These are phyloP conservation scores for Toxotes lorentzi DNA, from an alignment of 2,797 vertebrate genomes.

Conservation along the genomic window DNA sequence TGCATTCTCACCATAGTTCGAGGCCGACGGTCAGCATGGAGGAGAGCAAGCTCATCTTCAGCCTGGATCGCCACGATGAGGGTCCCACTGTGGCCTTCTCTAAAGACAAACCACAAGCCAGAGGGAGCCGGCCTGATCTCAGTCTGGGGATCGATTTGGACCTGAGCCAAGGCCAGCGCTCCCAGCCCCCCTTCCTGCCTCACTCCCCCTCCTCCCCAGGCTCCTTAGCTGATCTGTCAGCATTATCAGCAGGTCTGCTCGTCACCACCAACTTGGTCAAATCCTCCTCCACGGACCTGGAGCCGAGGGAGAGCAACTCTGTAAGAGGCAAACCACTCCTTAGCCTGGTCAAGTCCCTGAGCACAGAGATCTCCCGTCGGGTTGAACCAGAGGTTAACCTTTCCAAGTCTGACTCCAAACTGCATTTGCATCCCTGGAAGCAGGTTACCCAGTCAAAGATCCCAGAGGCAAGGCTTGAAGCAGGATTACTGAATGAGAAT, in stretches of 20 bases:
- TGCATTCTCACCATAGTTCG: conserved; percentile 15
- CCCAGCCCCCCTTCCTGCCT: conserved; percentile 62
- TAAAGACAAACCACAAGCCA: conserved; percentile 60
- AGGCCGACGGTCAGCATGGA: conserved; percentile 63
- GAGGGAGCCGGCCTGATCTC: conserved; percentile 47
- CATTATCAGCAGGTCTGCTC: conserved; percentile 51
- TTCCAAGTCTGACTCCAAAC: conserved; percentile 87
- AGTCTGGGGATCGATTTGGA: conserved; percentile 70
- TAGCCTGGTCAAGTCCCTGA: conserved; percentile 87
- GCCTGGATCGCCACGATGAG: conserved; percentile 72
- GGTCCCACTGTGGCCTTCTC: conserved; percentile 68
- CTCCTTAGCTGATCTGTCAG: conserved; percentile 76
- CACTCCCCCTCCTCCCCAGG: conserved; percentile 78
- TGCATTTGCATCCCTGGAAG: conserved; percentile 85
- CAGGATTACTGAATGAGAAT: conserved; percentile 20
- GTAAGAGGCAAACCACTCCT: conserved; percentile 79
- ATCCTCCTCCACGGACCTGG: conserved; percentile 83
- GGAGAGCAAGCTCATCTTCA: conserved; percentile 81
- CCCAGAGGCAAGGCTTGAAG: conserved; percentile 54
- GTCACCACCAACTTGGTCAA: conserved; percentile 82
- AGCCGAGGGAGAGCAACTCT: conserved; percentile 71
- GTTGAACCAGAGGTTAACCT: conserved; percentile 84
- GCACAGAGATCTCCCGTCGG: conserved; percentile 85
- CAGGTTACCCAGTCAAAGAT: conserved; percentile 80
- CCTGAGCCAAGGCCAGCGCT: conserved; percentile 52